These are phyloP conservation scores for Cyclophora punctaria DNA, from an alignment of 2,888 invertebrate genomes.

Conservation along the genomic window DNA sequence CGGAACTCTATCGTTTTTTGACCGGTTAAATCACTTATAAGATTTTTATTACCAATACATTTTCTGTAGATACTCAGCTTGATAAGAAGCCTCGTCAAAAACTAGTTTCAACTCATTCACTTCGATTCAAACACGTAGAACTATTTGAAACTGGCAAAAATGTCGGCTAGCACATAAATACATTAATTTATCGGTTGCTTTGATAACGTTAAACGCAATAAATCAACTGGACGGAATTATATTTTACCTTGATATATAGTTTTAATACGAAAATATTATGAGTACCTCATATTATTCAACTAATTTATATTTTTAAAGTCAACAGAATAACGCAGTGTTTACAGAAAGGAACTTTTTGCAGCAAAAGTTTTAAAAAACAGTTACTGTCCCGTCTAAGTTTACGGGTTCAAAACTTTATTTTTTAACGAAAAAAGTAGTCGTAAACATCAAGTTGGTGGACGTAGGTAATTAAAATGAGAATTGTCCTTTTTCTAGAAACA, in stretches of 20 bases:
- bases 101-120: constrained; percentile 8
- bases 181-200: constrained; percentile 15
- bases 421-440: neutral
- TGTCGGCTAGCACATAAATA: constrained; percentile 3
- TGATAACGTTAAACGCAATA: constrained; percentile 16
- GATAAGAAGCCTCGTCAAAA: constrained; percentile 12
- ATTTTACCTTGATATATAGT: constrained; percentile 1
- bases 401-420: neutral
- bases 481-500: constrained; percentile 39
- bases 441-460: constrained; percentile 7
- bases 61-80: constrained; percentile 20
- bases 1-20: constrained; percentile 34
- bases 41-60: constrained; percentile 28
- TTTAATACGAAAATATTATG: neutral
- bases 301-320: neutral
- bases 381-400: neutral
- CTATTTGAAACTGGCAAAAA: neutral
- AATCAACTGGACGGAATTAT: constrained; percentile 11
- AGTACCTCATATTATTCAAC: neutral
- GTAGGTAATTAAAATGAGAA: constrained; percentile 32
- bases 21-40: constrained; percentile 32
- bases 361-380: neutral
- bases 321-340: too few relatives aligned
- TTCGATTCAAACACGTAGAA: constrained; percentile 10
- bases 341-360: neutral